Percentiles rank a stretch among this genome's conserved stretches.
These are phyloP conservation scores for Druon quercuslanigerum DNA, from an alignment of 1,140 invertebrate genomes.

Conservation along the genomic window DNA sequence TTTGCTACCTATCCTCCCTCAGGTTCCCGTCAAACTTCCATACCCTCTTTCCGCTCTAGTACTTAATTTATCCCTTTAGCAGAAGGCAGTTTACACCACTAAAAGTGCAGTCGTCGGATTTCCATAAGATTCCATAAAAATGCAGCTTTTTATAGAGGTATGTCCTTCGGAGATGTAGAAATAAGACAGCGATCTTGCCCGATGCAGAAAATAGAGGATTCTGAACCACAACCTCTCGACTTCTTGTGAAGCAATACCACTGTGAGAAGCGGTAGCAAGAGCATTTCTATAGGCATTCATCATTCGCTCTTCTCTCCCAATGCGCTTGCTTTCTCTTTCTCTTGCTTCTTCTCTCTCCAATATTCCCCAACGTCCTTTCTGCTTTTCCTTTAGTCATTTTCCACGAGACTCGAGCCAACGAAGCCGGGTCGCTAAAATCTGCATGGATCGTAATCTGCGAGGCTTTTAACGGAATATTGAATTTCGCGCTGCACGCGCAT, in stretches of 20 bases:
- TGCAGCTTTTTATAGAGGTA: constrained; percentile 40
- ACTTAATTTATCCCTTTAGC: too few relatives aligned
- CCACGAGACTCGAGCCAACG: constrained; percentile 45
- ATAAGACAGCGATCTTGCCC: constrained; percentile 51
- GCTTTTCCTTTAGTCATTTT: constrained; percentile 44
- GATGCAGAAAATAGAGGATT: constrained; percentile 53
- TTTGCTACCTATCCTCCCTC: too few relatives aligned
- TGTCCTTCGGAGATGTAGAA: constrained; percentile 15
- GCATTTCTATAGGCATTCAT: constrained; percentile 57
- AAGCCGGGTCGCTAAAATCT: constrained; percentile 45
- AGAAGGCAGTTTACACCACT: neutral
- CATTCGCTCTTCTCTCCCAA: constrained; percentile 43
- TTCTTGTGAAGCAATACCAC: constrained; percentile 46
- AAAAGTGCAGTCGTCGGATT: constrained; percentile 41
- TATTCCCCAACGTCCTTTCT: constrained; percentile 37
- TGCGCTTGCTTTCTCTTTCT: constrained; percentile 3
- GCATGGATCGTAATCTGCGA: constrained; percentile 36
- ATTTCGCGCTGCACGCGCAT: constrained; percentile 14
- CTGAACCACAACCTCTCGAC: constrained; percentile 54
- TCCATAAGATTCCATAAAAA: constrained; percentile 51
- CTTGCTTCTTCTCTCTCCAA: constrained; percentile 30
- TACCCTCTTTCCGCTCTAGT: too few relatives aligned
- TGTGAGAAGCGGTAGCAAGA: constrained; percentile 40
- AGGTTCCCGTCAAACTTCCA: too few relatives aligned
- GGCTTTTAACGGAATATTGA: constrained; percentile 27